Evolutionary conservation across 1,140 invertebrate species (phyloP), one percentile per base, ranked within the genome.

Genomic region (Polypedilum vanderplanki): DNA sequence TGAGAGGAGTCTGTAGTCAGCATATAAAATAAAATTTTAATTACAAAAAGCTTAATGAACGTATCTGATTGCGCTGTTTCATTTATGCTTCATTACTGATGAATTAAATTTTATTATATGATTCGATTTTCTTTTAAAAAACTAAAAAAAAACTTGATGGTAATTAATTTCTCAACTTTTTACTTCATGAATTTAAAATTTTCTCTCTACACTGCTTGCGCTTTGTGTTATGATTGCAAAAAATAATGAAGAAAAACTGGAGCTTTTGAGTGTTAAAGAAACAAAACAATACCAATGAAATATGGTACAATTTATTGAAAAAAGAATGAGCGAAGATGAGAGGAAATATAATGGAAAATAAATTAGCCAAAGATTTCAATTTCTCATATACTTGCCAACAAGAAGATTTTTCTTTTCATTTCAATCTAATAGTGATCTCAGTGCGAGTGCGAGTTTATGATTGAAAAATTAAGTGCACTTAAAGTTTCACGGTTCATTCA

Each of bases 131-230:
- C 12, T 15, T 57, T 57, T 57, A 57, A 57, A 33, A 33, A 33
- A 33, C 24, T 33, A 33, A 33, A n/a, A n/a, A n/a, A n/a, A n/a
- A 33, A 33, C 24, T 33, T 57, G 46, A n/a, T 57, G 46, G 46
- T n/a, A 57, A 57, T 57, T 57, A 57, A 57, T 57, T 57, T 57
- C 46, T n/a, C 46, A 57, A 57, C 46, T 57, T 57, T 57, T 57
- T 12, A 57, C 46, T 57, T 57, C 46, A 57, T 57, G 46, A 57
- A 57, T 57, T 57, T 57, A 57, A n/a, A n/a, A 57, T 57, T 57
- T 4, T 57, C n/a, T 57, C 8, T 33, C 24, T 46, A 15, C 41
- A 46, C 41, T 46, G 41, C 41, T 46, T 12, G 41, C 9, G 41
- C 41, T 46, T 46, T 46, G 41, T 46, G 24, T 33, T 33, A 33